Base-by-base conservation (phyloP, 2,113 vertebrate genomes). In the Acanthisitta chloris region DNA sequence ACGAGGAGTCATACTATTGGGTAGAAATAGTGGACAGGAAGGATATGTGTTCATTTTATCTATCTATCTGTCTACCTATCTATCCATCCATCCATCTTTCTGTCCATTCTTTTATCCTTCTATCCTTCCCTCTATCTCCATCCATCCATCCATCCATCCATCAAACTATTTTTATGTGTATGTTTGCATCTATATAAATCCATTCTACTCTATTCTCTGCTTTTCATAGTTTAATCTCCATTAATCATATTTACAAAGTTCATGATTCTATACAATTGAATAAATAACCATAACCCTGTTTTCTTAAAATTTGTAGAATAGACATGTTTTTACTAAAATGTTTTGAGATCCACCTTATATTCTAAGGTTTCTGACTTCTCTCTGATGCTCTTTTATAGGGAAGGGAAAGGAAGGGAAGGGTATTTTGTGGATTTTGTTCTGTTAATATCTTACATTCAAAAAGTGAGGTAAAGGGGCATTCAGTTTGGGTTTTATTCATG, bases 1-100 rank as follows among this genome's bases (percentile, higher is more conserved):
- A 70, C 73, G 3, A 17, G 2, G 5, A 45, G 6, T 26, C 8
- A 19, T 70, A 24, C 3, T 33, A 6, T 25, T 4, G 3, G 5
- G 5, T 42, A 46, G 25, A 83, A 94, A 80, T 28, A 7, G 13
- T 16, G 66, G 13, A 55, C 7, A 65, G 26, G 13, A 48, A 2
- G 16, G 28, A 45, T 59, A 70, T 45, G 43, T 8, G 6, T 31
- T 45, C 25, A 51, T 18, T 42, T 17, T 86, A 0, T 34, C 23
- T 81, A 5, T 69, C 38, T 28, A 1, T 48, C 36, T 19, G 2
- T 43, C 38, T 51, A 7, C 33, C 42, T 16, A 3, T 21, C 23
- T 24, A 8, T 23, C 36, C 33, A 20, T 52, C 36, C 14, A 23
- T 61, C 34, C 7, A 10, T 46, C 38, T 14, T 31, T 21, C 61